Evolutionary conservation across 2,113 vertebrate genomes (phyloP).

Genomic region (Terrapene triunguis): DNA sequence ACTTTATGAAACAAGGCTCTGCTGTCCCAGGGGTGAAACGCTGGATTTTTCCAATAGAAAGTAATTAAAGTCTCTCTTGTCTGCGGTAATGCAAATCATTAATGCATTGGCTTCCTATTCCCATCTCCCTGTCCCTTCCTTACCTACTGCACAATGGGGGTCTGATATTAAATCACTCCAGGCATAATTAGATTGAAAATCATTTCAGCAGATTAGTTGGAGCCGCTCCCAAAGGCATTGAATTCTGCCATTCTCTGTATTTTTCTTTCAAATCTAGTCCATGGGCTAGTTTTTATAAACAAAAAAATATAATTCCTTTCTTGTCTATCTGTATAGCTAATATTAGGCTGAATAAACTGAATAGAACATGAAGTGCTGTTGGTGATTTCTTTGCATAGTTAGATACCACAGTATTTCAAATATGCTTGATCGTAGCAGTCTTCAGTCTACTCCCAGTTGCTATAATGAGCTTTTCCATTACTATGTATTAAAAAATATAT

Average conservation of each 20-base stretch:
- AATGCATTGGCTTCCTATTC: slow-evolving; percentile 62
- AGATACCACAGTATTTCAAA: not conserved
- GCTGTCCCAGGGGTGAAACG: not conserved
- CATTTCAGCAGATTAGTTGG: slow-evolving; percentile 52
- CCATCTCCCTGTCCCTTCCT: slow-evolving; percentile 55
- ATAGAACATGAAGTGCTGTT: not conserved
- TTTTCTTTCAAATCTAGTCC: slow-evolving; percentile 45
- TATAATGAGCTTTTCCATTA: not conserved
- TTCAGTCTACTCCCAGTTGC: not conserved
- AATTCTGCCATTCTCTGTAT: slow-evolving; percentile 23
- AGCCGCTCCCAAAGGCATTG: slow-evolving; percentile 11
- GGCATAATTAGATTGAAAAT: slow-evolving; percentile 62
- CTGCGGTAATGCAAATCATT: slow-evolving; percentile 59
- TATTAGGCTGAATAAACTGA: not conserved
- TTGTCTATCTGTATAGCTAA: not conserved
- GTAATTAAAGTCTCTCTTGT: slow-evolving; percentile 59
- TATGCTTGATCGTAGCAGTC: fast-evolving
- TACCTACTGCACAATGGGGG: slow-evolving; percentile 36
- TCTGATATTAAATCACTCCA: slow-evolving; percentile 69
- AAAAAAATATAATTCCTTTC: not conserved
- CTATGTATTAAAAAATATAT: not conserved
- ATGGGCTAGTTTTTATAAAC: not conserved
- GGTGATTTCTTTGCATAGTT: not conserved
- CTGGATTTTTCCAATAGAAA: slow-evolving; percentile 67
- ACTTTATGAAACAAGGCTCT: not conserved